These are phyloP conservation scores for Vultur gryphus DNA, from an alignment of 2,797 vertebrate species.

Conservation along the genomic window DNA sequence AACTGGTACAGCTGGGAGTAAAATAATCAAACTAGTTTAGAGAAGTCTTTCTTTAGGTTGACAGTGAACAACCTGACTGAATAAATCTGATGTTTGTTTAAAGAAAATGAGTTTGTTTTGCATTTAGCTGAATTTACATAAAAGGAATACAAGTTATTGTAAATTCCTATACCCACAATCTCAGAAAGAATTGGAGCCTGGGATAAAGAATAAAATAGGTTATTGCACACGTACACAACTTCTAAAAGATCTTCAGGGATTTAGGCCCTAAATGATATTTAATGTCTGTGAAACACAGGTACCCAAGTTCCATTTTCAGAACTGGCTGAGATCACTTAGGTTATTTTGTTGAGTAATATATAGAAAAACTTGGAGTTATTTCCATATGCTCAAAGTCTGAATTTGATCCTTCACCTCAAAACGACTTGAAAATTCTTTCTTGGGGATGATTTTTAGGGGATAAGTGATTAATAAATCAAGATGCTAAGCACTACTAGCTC, in stretches of 20 bases:
- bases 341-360: not conserved
- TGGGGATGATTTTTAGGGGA: not conserved
- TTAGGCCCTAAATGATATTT: not conserved
- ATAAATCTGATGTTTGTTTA: not conserved
- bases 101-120: not conserved
- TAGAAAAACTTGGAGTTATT: not conserved
- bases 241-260: not conserved
- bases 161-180: not conserved
- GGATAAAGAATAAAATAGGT: not conserved
- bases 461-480: constrained; percentile 17
- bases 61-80: not conserved
- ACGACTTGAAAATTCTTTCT: not conserved
- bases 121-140: not conserved
- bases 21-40: not conserved
- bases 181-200: not conserved
- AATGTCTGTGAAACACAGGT: not conserved
- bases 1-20: not conserved
- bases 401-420: not conserved
- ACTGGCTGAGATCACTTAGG: not conserved
- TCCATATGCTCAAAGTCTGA: not conserved
- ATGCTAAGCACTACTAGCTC: not conserved
- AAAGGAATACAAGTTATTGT: not conserved
- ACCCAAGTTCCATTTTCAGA: not conserved
- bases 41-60: not conserved
- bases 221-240: not conserved